These are phyloP conservation scores for Phrynosoma blainvillii DNA, from an alignment of 2,113 vertebrate species.

Conservation along the genomic window DNA sequence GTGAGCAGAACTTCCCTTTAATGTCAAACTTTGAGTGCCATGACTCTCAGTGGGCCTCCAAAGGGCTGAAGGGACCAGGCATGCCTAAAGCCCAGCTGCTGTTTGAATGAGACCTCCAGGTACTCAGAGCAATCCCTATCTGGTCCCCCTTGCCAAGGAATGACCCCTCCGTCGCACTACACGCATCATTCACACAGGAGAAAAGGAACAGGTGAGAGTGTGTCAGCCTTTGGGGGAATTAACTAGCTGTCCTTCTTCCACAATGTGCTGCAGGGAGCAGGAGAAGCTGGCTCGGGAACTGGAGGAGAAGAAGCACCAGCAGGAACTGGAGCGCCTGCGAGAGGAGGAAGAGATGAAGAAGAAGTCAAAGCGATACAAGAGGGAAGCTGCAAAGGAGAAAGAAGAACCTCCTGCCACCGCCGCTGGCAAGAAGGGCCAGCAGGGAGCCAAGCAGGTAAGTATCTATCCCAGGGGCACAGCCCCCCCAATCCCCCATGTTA, in stretches of 20 bases:
- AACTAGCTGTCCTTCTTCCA: background rate
- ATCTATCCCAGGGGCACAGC: rapidly evolving
- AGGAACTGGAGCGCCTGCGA: slow-evolving; percentile 70
- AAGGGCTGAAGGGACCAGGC: no score
- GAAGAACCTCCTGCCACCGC: background rate
- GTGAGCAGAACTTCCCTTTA: no score
- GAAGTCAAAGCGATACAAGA: slow-evolving; percentile 74
- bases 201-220: background rate
- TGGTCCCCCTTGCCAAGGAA: no score
- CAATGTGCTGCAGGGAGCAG: slow-evolving; percentile 70
- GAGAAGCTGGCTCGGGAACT: slow-evolving; percentile 68
- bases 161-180: no score
- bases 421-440: slow-evolving; percentile 66
- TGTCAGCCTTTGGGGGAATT: background rate
- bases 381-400: slow-evolving; percentile 70
- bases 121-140: no score
- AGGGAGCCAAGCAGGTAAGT: slow-evolving; percentile 69
- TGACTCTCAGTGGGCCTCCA: no score
- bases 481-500: background rate
- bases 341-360: slow-evolving; percentile 81
- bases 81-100: no score
- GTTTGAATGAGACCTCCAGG: no score
- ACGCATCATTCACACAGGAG: no score
- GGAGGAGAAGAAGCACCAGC: slow-evolving; percentile 72
- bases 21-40: no score